Base-by-base conservation (phyloP, 1,140 invertebrate species). In the Gyrodactylus bullatarudis region DNA sequence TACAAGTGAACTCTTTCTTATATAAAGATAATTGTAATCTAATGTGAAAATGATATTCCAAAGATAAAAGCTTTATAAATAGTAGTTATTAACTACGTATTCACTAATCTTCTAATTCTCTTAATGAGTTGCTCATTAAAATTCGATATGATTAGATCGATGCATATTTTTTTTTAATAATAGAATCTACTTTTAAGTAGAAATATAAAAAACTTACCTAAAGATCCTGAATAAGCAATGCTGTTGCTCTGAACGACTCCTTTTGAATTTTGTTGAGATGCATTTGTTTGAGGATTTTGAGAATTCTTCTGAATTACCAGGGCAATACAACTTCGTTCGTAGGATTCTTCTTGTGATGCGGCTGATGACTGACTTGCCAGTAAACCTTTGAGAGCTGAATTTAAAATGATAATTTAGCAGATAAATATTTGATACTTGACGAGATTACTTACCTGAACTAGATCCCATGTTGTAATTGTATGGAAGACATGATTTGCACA, bases 401-500 rank as follows among this genome's bases (percentile, higher is more conserved):
- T 54, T 54, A 54, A n/a, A 54, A 54, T 16, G 34, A n/a, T 8
- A 16, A 54, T 54, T 16, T 16, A 54, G 8, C n/a, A 54, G 34
- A 54, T 8, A 54, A 54, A n/a, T 8, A 16, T 54, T n/a, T 54
- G 8, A n/a, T 16, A 54, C 8, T 16, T 54, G 34, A 54, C 8
- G n/a, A 54, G n/a, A 54, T 16, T 8, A n/a, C 8, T n/a, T n/a
- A 54, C 8, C 34, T 16, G n/a, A n/a, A n/a, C 34, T n/a, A 54
- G 34, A 8, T n/a, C n/a, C 34, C 74, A 92, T 83, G 20, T 89
- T 89, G 82, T 96, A 97, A 81, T 92, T 89, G 8, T 89, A 88
- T 1, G 93, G 93, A 74, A 98, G 82, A 0, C 91, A 92, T 1
- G 89, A 88, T 79, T 92, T 89, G 79, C 92, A 96, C 77, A 96